Evolutionary conservation across 2,797 vertebrate genomes (phyloP).

Genomic region (Epinephelus coioides): DNA sequence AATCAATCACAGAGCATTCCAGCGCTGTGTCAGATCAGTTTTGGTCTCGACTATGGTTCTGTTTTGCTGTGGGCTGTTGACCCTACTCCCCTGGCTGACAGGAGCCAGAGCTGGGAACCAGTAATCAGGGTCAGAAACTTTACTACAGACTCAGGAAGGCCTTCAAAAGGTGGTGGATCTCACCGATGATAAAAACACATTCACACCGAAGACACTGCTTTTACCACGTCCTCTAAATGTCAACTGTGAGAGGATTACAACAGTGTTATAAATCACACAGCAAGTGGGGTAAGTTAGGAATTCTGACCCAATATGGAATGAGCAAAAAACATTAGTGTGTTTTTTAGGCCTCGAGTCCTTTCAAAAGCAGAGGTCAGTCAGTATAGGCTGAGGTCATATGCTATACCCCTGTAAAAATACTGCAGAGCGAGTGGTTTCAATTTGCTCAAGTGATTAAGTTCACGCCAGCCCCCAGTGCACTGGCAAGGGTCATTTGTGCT

Average conservation of each 20-base stretch:
- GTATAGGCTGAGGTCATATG: constrained; percentile 80
- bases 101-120: constrained; percentile 79
- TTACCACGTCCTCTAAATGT: constrained; percentile 82
- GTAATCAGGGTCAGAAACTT: constrained; percentile 84
- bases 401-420: constrained; percentile 89
- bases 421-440: constrained; percentile 94
- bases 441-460: constrained; percentile 96
- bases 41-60: constrained; percentile 53
- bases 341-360: constrained; percentile 72
- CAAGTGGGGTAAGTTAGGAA: constrained; percentile 67
- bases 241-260: constrained; percentile 74
- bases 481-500: constrained; percentile 91
- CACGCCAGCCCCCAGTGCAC: constrained; percentile 90
- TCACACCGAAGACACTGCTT: constrained; percentile 73
- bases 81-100: constrained; percentile 73
- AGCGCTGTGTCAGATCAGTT: constrained; percentile 61
- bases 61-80: constrained; percentile 78
- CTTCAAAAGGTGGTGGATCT: constrained; percentile 80
- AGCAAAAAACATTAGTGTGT: constrained; percentile 67
- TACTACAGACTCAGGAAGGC: constrained; percentile 78
- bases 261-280: constrained; percentile 73
- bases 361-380: constrained; percentile 83
- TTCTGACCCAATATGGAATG: constrained; percentile 67
- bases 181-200: constrained; percentile 74
- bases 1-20: constrained; percentile 62